Percentiles rank a stretch among this genome's conserved stretches.
phyloP scores from a whole-genome alignment of 2,888 invertebrate species.

The Panzeria rudis region DNA sequence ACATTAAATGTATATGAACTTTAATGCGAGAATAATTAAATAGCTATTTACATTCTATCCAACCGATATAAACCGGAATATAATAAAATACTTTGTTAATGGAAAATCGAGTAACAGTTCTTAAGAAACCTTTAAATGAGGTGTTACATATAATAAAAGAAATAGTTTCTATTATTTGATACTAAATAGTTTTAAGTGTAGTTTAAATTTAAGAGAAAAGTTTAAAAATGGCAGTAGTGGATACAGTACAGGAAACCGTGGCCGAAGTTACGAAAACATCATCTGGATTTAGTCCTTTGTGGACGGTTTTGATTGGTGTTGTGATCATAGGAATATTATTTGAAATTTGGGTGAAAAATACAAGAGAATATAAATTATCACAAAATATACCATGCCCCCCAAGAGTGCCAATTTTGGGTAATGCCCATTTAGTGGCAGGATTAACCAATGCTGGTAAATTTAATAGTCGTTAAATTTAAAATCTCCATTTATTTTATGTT shows the following conservation, averaged over 20 bases:
- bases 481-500: neutral
- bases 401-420: constrained; percentile 88
- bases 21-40: constrained; percentile 51
- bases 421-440: constrained; percentile 87
- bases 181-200: constrained; percentile 48
- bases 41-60: constrained; percentile 17
- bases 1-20: constrained; percentile 37
- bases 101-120: constrained; percentile 26
- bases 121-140: constrained; percentile 32
- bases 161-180: neutral
- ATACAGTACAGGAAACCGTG: constrained; percentile 37
- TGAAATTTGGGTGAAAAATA: constrained; percentile 84
- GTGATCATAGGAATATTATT: constrained; percentile 76
- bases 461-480: neutral
- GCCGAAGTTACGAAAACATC: constrained; percentile 42
- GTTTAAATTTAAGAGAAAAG: constrained; percentile 22
- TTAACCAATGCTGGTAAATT: constrained; percentile 86
- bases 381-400: constrained; percentile 88
- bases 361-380: constrained; percentile 86
- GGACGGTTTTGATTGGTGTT: constrained; percentile 77
- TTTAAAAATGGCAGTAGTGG: constrained; percentile 31
- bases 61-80: constrained; percentile 25
- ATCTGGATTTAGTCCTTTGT: constrained; percentile 75
- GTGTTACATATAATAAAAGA: constrained; percentile 2
- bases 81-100: constrained; percentile 42